Evolutionary conservation across 2,797 vertebrate genomes (phyloP), one percentile per base, ranked within the genome.

Genomic region (Xiphophorus birchmanni): DNA sequence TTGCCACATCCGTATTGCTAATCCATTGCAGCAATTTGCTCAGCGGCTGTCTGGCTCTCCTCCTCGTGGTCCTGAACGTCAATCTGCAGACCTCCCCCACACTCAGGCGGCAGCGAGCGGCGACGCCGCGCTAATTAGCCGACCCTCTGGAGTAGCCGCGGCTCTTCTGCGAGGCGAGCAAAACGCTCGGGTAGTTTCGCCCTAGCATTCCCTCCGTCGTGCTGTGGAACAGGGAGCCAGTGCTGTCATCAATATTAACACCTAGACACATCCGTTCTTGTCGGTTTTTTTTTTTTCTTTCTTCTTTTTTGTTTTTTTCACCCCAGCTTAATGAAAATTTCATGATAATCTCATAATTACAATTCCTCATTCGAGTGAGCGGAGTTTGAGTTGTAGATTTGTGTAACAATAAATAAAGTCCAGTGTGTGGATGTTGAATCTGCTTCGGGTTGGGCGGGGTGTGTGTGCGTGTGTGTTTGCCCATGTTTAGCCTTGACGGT

Each of bases 101-200:
- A 78, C 89, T 86, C 86, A 89, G 86, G 88, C 89, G 87, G 85
- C 87, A 87, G 88, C 87, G 87, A 91, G 83, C 85, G 88, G 87
- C 88, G 89, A 90, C 92, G 86, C 90, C 74, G 87, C 89, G 88
- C 92, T 95, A 94, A 94, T 93, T 94, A 95, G 90, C 85, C 81
- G 87, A 83, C 75, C 84, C 91, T 92, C 90, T 86, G 29, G 90
- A 91, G 93, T 86, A 79, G 90, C 90, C 90, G 15, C 87, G 76
- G 86, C 89, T 88, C 87, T 83, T 90, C 89, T 90, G 90, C 88
- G 87, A 42, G 84, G 81, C 82, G 76, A 90, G 82, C 84, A 86
- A 90, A 92, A 89, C 86, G 91, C 84, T 77, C 82, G 69, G 84
- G 79, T 90, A 83, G 78, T 89, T 88, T 65, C 54, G 63, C 81